These are phyloP conservation scores for Trilocha varians DNA, from an alignment of 2,888 invertebrate species.

Conservation along the genomic window DNA sequence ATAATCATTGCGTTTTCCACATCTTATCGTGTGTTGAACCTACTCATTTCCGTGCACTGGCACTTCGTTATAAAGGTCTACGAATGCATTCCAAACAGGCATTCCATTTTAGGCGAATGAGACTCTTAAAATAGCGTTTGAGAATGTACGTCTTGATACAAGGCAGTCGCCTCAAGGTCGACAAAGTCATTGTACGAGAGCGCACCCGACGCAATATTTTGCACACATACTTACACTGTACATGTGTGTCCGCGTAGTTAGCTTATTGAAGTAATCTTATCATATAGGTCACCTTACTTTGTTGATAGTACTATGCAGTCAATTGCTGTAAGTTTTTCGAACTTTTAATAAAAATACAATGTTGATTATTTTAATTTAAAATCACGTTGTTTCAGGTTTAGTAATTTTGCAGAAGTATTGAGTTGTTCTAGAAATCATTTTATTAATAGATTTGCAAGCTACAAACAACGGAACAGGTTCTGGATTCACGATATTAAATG, in stretches of 20 bases:
- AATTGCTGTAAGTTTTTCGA: slow-evolving; percentile 22
- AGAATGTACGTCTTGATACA: slow-evolving; percentile 40
- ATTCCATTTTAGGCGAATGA: slow-evolving; percentile 1
- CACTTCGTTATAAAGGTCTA: neutral
- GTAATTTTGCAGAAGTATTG: no score
- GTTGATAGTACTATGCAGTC: slow-evolving; percentile 51
- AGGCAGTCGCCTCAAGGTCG: slow-evolving; percentile 64
- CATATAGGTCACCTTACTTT: slow-evolving; percentile 72
- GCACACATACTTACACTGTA: slow-evolving; percentile 29
- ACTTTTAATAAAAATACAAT: neutral
- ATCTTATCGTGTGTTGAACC: slow-evolving; percentile 70
- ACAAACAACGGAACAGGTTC: no score
- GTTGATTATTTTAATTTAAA: neutral
- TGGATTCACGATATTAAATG: no score
- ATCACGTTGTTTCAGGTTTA: neutral
- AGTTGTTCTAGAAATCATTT: no score
- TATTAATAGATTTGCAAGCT: no score
- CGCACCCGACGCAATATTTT: slow-evolving; percentile 50
- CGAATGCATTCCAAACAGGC: slow-evolving; percentile 3
- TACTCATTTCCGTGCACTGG: slow-evolving; percentile 29
- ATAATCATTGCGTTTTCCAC: slow-evolving; percentile 42
- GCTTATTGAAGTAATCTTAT: slow-evolving; percentile 68
- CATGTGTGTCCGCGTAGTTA: slow-evolving; percentile 34
- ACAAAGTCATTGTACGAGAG: slow-evolving; percentile 70
- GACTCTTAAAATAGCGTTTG: slow-evolving; percentile 21